Evolutionary conservation across 35 echinoderm and acorn worm genomes (phyloP).

Genomic region (Strongylocentrotus purpuratus): DNA sequence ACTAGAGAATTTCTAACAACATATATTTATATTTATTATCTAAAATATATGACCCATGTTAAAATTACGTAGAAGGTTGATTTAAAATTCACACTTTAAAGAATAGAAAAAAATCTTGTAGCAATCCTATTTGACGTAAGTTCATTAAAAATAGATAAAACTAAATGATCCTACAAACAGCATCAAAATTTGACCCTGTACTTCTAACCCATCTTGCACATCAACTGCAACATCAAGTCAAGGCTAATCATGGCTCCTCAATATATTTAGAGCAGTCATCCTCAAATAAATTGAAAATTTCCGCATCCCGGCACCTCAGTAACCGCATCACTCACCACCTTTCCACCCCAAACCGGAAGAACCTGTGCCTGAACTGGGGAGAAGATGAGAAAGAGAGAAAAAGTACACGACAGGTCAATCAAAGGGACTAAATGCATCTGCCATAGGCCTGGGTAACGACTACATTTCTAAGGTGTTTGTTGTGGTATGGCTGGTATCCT

Average conservation of each 20-base stretch:
- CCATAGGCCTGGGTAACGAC: not conserved
- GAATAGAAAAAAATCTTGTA: too few species aligned
- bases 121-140: not conserved
- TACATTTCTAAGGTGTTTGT: conserved; percentile 10
- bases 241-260: not conserved
- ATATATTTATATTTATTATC: too few species aligned
- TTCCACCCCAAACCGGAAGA: not conserved
- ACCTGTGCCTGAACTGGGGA: not conserved
- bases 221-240: not conserved
- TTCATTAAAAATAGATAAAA: not conserved
- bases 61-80: too few species aligned
- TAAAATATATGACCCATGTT: too few species aligned
- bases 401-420: conserved; percentile 15
- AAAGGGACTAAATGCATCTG: not conserved
- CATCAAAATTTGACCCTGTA: not conserved
- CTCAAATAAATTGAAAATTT: conserved; percentile 40
- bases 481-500: not conserved
- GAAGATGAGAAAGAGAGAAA: not conserved
- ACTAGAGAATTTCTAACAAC: too few species aligned
- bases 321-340: conserved; percentile 28
- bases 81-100: too few species aligned
- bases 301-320: conserved; percentile 14
- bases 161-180: not conserved
- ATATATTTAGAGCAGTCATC: not conserved
- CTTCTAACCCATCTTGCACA: too few species aligned